Evolutionary conservation across 2,113 vertebrate species (phyloP), one percentile per base, ranked within the genome.

Genomic region (Zootoca vivipara): DNA sequence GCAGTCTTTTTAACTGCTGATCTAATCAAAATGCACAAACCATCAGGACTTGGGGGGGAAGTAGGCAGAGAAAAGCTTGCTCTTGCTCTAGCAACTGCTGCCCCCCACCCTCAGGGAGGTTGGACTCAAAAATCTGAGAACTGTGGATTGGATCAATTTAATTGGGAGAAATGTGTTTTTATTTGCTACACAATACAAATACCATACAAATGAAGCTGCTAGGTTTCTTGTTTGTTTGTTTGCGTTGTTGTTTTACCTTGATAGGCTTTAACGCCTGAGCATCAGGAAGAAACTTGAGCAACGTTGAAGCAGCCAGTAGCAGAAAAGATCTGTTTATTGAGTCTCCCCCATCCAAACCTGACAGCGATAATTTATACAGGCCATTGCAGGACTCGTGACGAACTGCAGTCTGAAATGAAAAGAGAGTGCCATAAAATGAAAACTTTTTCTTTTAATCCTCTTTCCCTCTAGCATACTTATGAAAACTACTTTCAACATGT

Each of bases 231-330:
- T 64, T 52, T 52, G 10, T 52, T 52, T 12, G 9, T 46, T 52
- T 12, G 9, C 10, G 46, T 46, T 46, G 40, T 42, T 42, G 10
- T 94, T 97, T 93, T 94, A 99, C 99, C 97, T 97, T 95, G 69
- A 98, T 93, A 1, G 99, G 99, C 94, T 98, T 99, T 83, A 99
- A 96, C 28, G 98, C 98, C 93, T 99, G 99, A 20, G 99, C 99
- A 87, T 99, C 99, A 16, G 99, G 98, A 90, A 99, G 98, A 94
- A 99, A 99, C 96, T 99, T 99, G 92, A 99, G 95, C 86, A 99
- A 96, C 0, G 99, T 99, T 89, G 99, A 99, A 35, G 99, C 98
- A 78, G 98, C 99, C 90, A 99, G 97, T 87, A 99, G 97, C 93
- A 99, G 96, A 93, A 99, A 99, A 91, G 99, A 99, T 3, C 99